Percentiles rank a stretch among this genome's conserved stretches.
These are phyloP conservation scores for Eupsilia transversa DNA, from an alignment of 2,888 invertebrate species.

Conservation along the genomic window DNA sequence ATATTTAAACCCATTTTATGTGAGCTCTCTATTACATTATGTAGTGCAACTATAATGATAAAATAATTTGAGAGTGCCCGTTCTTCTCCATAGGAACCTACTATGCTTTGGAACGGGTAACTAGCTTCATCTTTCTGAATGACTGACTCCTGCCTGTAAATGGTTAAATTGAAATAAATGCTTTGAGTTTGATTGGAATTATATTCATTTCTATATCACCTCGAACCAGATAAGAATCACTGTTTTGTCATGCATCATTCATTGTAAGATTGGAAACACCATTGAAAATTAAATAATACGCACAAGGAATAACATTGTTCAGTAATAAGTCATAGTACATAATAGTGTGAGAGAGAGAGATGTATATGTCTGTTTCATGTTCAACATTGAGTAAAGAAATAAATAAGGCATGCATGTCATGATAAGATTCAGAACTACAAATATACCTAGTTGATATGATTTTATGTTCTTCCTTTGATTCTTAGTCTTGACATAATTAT, in stretches of 20 bases:
- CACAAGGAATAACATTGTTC: neutral
- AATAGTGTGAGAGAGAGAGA: neutral
- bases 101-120: neutral
- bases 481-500: neutral
- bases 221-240: conserved; percentile 25
- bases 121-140: neutral
- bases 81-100: neutral
- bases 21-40: neutral
- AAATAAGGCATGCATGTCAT: neutral
- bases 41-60: neutral
- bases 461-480: neutral
- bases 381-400: conserved; percentile 23
- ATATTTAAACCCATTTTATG: neutral
- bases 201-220: neutral
- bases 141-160: neutral
- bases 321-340: neutral
- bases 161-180: no score
- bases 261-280: neutral
- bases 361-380: conserved; percentile 1
- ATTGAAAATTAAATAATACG: neutral
- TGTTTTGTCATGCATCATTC: conserved; percentile 30
- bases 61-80: neutral
- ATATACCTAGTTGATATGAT: neutral
- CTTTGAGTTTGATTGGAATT: neutral
- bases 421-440: conserved; percentile 3